These are phyloP conservation scores for Lithosia quadra DNA, from an alignment of 2,888 invertebrate species.

Conservation along the genomic window DNA sequence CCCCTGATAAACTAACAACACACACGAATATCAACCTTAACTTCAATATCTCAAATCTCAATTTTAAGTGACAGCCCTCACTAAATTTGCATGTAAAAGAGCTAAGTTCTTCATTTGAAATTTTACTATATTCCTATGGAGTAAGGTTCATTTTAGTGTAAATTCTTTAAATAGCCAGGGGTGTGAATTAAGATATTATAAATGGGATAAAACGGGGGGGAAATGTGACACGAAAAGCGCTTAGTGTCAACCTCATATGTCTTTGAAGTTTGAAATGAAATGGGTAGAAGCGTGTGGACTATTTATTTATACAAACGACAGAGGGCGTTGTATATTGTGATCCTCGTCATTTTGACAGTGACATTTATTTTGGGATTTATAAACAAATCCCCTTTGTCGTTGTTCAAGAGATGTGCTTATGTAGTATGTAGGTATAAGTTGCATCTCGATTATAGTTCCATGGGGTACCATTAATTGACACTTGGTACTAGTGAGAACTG, in stretches of 20 bases:
- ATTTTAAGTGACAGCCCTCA: constrained; percentile 46
- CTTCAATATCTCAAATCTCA: constrained; percentile 35
- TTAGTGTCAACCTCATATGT: constrained; percentile 83
- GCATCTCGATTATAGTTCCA: background rate
- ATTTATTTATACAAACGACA: constrained; percentile 66
- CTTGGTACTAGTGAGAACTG: too few species aligned
- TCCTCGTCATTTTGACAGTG: constrained; percentile 36
- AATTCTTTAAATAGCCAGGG: constrained; percentile 64
- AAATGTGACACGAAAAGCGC: constrained; percentile 76
- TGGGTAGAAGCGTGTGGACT: constrained; percentile 51
- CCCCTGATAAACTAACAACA: constrained; percentile 64
- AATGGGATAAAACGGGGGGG: constrained; percentile 75
- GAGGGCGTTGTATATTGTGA: constrained; percentile 54
- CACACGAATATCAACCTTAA: constrained; percentile 52
- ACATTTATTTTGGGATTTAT: constrained; percentile 33
- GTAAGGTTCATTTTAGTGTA: constrained; percentile 52
- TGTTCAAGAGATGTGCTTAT: constrained; percentile 23
- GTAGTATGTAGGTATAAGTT: constrained; percentile 3
- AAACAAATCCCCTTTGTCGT: constrained; percentile 44
- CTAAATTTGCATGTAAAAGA: constrained; percentile 75
- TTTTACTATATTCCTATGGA: constrained; percentile 32
- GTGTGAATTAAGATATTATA: constrained; percentile 85
- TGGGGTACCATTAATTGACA: too few species aligned
- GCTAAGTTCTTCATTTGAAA: constrained; percentile 39
- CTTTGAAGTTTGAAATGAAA: constrained; percentile 77